Conservation (phyloP, 2,888 invertebrate species). For the Trichopoda pennipes region DNA sequence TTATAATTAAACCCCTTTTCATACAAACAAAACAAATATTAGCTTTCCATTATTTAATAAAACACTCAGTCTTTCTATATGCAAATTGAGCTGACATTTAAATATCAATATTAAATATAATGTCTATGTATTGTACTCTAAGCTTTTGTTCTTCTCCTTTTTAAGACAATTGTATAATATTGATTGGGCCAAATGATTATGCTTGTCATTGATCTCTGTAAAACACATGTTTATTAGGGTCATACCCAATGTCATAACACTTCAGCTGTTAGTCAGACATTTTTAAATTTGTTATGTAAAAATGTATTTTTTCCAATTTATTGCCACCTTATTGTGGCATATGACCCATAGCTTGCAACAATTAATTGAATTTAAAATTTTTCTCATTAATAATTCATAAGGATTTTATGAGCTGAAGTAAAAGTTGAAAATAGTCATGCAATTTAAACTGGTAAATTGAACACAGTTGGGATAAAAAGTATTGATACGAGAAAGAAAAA, state of each 20-base stretch:
- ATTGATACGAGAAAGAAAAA: not conserved
- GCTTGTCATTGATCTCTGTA: slow-evolving; percentile 32
- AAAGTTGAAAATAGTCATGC: not conserved
- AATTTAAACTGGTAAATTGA: not conserved
- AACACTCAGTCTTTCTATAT: not conserved
- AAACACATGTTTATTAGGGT: slow-evolving; percentile 42
- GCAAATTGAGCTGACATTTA: slow-evolving; percentile 36
- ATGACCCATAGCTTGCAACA: slow-evolving; percentile 19
- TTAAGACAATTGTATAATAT: slow-evolving; percentile 31
- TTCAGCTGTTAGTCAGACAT: not conserved
- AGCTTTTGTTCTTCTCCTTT: not conserved
- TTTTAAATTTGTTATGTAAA: slow-evolving; percentile 14
- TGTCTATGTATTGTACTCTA: slow-evolving; percentile 10
- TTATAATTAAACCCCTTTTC: slow-evolving; percentile 43
- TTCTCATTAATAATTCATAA: slow-evolving; percentile 57
- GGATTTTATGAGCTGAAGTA: slow-evolving; percentile 45
- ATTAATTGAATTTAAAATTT: slow-evolving; percentile 60
- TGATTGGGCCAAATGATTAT: slow-evolving; percentile 43
- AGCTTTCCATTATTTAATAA: slow-evolving; percentile 36
- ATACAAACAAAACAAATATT: slow-evolving; percentile 15
- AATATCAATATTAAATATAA: slow-evolving; percentile 46
- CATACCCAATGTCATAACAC: slow-evolving; percentile 21
- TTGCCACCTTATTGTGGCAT: slow-evolving; percentile 26
- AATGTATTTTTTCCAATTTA: slow-evolving; percentile 17
- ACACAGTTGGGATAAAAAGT: not conserved